Conservation (phyloP, 2,113 vertebrate genomes). For the Gadus macrocephalus region DNA sequence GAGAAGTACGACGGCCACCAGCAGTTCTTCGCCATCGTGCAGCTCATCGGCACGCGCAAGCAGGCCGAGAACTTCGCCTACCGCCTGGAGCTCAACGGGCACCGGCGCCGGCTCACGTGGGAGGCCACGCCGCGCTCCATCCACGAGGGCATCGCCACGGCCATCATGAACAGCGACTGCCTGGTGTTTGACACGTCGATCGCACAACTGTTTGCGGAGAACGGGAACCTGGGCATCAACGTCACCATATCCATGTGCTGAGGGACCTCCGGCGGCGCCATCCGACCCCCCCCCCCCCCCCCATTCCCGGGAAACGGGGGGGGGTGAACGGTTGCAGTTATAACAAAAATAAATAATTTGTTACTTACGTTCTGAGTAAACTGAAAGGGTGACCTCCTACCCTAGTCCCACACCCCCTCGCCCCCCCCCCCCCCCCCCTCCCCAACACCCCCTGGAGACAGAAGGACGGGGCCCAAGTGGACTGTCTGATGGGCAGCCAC, state of each 20-base stretch:
- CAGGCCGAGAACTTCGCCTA: constrained; percentile 99
- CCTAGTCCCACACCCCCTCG: constrained; percentile 8
- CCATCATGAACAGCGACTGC: constrained; percentile 99
- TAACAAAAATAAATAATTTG: background rate
- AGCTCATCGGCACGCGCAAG: constrained; percentile 98
- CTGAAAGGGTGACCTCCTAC: background rate
- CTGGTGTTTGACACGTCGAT: constrained; percentile 99
- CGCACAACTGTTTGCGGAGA: constrained; percentile 98
- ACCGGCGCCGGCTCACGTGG: constrained; percentile 97
- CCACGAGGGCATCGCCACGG: constrained; percentile 97
- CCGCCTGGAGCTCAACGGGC: constrained; percentile 95
- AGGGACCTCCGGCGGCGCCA: constrained; percentile 50
- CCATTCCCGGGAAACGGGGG: background rate
- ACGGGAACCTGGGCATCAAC: constrained; percentile 98
- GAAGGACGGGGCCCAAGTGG: constrained; percentile 32
- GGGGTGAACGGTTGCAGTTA: background rate
- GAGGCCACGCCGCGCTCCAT: constrained; percentile 97
- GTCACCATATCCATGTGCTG: constrained; percentile 99
- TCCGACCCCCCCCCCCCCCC: background rate
- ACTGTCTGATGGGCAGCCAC: constrained; percentile 55
- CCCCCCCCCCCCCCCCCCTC: constrained; percentile 11
- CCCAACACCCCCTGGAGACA: constrained; percentile 38
- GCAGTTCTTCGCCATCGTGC: constrained; percentile 98
- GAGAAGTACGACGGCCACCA: constrained; percentile 99
- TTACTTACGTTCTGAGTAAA: no score